These are phyloP conservation scores for Bombus sylvicola DNA, from an alignment of 1,140 invertebrate species.

Conservation along the genomic window DNA sequence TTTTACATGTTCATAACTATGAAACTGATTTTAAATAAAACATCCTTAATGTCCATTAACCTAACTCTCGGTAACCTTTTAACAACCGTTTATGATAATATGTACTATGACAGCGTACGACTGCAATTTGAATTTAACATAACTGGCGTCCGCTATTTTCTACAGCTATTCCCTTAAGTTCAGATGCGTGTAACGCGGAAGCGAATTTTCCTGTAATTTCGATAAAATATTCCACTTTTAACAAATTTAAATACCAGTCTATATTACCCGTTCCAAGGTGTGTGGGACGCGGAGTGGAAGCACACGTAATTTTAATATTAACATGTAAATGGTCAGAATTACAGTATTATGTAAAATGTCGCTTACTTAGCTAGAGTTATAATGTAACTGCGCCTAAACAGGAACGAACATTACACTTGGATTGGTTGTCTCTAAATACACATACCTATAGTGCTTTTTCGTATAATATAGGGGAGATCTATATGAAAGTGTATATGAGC, in stretches of 20 bases:
- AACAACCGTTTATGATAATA: neutral
- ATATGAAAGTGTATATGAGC: too few species aligned
- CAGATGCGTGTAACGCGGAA: slow-evolving; percentile 20
- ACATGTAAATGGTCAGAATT: slow-evolving; percentile 22
- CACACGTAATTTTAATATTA: neutral
- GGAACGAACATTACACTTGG: neutral
- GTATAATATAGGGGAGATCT: too few species aligned
- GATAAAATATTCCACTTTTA: slow-evolving; percentile 25
- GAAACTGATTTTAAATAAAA: neutral
- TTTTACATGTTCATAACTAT: neutral
- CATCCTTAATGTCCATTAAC: neutral
- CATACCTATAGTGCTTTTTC: too few species aligned
- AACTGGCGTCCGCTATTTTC: neutral
- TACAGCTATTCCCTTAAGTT: neutral
- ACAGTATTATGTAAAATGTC: slow-evolving; percentile 36
- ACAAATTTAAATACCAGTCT: slow-evolving; percentile 13
- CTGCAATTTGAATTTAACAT: neutral
- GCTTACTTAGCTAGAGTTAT: neutral
- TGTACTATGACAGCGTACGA: neutral
- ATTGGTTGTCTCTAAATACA: too few species aligned
- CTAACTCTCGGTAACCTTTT: neutral
- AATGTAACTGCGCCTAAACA: neutral
- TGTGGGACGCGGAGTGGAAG: neutral
- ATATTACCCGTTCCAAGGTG: neutral
- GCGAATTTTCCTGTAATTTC: slow-evolving; percentile 19